A percentile compares a stretch with the other conserved stretches of the same genome.
phyloP scores from a whole-genome alignment of 2,797 vertebrate species.

The Syncerus caffer region DNA sequence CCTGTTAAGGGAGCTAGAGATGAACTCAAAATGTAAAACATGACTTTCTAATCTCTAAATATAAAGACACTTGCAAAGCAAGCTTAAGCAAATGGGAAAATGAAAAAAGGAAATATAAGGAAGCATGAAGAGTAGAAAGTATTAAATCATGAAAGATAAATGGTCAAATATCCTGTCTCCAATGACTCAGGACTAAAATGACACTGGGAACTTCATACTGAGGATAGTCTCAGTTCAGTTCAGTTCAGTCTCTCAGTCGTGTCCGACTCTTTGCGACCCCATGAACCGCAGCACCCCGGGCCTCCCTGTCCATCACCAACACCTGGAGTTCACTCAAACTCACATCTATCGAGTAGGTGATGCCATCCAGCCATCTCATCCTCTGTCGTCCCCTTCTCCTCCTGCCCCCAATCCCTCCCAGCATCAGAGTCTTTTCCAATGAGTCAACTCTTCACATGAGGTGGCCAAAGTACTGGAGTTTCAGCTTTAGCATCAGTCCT shows the following conservation, averaged over 20 bases:
- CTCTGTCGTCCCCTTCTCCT: no score
- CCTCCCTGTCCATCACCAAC: no score
- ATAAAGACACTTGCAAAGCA: background rate
- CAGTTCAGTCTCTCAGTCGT: no score
- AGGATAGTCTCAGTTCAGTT: background rate
- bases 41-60: slow-evolving; percentile 11
- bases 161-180: background rate
- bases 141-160: background rate
- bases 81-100: background rate
- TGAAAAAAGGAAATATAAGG: background rate
- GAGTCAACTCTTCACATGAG: no score
- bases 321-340: no score
- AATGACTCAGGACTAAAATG: background rate
- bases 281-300: no score
- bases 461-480: no score
- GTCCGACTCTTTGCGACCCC: no score
- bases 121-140: background rate
- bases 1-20: background rate
- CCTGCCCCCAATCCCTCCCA: no score
- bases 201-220: background rate
- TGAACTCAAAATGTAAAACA: background rate
- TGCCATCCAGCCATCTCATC: no score
- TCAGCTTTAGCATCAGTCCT: no score
- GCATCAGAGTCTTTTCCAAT: no score
- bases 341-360: fast-evolving